Evolutionary conservation across 1,140 invertebrate species (phyloP).

Genomic region (Phortica variegata): DNA sequence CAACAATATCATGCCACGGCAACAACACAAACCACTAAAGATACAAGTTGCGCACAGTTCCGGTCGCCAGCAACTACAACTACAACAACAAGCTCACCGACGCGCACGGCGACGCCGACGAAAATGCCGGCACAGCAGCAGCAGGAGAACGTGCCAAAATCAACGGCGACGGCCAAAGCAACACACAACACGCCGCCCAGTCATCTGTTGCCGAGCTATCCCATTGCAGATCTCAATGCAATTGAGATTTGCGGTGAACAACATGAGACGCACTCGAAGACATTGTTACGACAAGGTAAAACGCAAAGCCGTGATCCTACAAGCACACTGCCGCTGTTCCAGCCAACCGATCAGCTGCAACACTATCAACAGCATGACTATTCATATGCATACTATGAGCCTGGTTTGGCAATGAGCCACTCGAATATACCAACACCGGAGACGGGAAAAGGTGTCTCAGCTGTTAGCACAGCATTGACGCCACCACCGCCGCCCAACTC

Average conservation of each 20-base stretch:
- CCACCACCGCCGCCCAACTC: conserved; percentile 55
- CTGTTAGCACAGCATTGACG: background rate
- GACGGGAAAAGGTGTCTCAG: conserved; percentile 27
- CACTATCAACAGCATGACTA: conserved; percentile 58
- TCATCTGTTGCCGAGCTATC: conserved; percentile 43
- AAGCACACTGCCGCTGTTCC: background rate
- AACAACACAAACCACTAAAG: too few relatives aligned
- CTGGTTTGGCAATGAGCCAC: conserved; percentile 60
- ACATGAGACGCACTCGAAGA: conserved; percentile 11
- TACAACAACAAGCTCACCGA: conserved; percentile 20
- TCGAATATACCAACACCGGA: conserved; percentile 66
- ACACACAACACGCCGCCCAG: conserved; percentile 36
- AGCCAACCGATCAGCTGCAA: conserved; percentile 9
- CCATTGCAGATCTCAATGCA: conserved; percentile 48
- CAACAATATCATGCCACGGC: conserved; percentile 22
- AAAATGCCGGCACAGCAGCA: conserved; percentile 8
- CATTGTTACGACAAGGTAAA: conserved; percentile 29
- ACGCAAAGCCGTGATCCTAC: conserved; percentile 22
- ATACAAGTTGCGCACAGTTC: too few relatives aligned
- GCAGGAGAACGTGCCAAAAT: conserved; percentile 13
- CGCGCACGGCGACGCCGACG: conserved; percentile 15
- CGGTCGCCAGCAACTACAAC: conserved; percentile 22
- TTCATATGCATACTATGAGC: conserved; percentile 78
- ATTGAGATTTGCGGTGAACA: conserved; percentile 46
- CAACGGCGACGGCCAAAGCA: conserved; percentile 29